phyloP scores from a whole-genome alignment of 2,113 vertebrate species.

The Aphelocoma coerulescens region DNA sequence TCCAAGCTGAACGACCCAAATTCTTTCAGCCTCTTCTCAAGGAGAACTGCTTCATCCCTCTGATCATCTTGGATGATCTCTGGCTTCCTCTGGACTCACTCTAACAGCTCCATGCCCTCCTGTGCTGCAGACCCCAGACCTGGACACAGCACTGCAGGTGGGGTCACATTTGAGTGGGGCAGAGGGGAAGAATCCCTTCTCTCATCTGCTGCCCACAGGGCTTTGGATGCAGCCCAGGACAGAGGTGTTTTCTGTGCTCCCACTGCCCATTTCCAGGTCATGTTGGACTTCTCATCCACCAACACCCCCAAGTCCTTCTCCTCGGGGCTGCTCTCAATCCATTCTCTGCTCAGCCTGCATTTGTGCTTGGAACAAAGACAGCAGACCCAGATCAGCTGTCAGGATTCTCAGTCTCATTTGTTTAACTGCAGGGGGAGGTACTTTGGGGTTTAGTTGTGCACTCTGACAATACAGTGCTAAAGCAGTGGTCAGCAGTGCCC shows the following conservation, averaged over 20 bases:
- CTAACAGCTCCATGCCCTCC: neutral
- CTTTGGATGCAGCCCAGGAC: neutral
- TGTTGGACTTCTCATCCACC: neutral
- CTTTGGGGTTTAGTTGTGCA: neutral
- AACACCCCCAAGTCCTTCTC: neutral
- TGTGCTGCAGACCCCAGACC: neutral
- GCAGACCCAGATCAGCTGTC: too few relatives aligned
- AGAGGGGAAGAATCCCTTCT: neutral
- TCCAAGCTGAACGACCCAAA: neutral
- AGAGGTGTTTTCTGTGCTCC: neutral
- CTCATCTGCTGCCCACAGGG: neutral
- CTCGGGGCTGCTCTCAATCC: neutral
- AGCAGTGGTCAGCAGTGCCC: fast-evolving
- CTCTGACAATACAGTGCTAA: neutral
- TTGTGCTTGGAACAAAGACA: neutral
- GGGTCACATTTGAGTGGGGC: neutral
- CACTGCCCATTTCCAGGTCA: neutral
- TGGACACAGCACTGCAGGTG: neutral
- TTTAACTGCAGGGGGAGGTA: neutral
- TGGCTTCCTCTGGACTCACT: neutral
- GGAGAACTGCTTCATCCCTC: neutral
- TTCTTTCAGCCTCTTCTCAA: neutral
- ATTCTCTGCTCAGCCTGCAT: neutral
- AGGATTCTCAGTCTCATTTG: neutral
- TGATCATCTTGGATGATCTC: neutral